phyloP scores from a whole-genome alignment of 2,888 invertebrate genomes.

The Magallana nippona region DNA sequence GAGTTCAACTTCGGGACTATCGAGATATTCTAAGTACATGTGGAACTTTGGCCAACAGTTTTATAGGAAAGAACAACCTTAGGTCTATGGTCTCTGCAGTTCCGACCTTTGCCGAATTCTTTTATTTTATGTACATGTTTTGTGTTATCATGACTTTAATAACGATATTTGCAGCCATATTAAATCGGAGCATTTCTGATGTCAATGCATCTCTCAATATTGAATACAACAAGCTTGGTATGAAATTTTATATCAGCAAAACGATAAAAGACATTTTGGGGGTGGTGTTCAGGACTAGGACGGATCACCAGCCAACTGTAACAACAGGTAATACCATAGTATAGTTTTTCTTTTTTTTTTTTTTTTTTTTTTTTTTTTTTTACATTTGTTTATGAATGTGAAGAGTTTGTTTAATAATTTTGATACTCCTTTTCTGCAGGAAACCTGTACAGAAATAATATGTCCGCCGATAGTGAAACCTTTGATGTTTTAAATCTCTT shows the following conservation, averaged over 20 bases:
- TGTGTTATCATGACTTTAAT: conserved; percentile 65
- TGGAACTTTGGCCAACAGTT: conserved; percentile 77
- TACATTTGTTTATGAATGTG: not conserved
- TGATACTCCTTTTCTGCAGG: no score
- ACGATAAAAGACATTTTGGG: conserved; percentile 39
- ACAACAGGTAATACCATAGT: not conserved
- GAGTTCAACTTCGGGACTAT: conserved; percentile 69
- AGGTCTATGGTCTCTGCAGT: conserved; percentile 57
- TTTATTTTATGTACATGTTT: conserved; percentile 64
- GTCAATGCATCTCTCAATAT: conserved; percentile 58
- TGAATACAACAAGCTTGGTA: conserved; percentile 39
- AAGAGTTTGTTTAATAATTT: not conserved
- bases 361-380: no score
- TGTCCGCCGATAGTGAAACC: no score
- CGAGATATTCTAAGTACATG: conserved; percentile 74
- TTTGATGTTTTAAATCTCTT: no score
- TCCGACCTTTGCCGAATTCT: conserved; percentile 63
- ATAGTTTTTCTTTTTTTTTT: no score
- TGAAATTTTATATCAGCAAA: conserved; percentile 24
- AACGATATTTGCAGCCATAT: conserved; percentile 68
- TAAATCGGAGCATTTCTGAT: conserved; percentile 65
- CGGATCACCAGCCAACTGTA: not conserved
- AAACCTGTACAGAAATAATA: no score
- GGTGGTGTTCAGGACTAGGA: not conserved
- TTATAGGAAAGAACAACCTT: conserved; percentile 67